phyloP scores from a whole-genome alignment of 2,888 invertebrate genomes.

The Leptarthrus brevirostris region DNA sequence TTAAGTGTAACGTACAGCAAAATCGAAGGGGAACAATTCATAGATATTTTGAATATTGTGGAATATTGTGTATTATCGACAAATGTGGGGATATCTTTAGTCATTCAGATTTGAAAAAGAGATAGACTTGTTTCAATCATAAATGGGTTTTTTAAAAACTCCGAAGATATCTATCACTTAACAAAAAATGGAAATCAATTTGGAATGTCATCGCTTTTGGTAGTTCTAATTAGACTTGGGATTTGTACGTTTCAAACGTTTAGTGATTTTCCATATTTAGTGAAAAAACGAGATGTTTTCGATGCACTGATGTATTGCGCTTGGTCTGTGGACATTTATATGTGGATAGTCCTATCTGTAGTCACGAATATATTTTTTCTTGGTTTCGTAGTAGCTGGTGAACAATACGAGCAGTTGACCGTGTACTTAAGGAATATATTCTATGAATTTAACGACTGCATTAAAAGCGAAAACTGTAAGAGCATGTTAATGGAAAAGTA shows the following conservation, averaged over 20 bases:
- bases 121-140: background rate
- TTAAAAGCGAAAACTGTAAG: background rate
- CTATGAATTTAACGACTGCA: background rate
- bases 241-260: constrained; percentile 8
- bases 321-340: constrained; percentile 8
- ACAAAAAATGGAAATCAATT: background rate
- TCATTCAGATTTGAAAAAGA: background rate
- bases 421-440: background rate
- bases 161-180: background rate
- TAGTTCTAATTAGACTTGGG: background rate
- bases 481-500: background rate
- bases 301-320: background rate
- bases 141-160: background rate
- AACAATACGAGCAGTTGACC: background rate
- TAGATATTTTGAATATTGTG: constrained; percentile 12
- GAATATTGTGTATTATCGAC: background rate
- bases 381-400: background rate
- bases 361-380: constrained; percentile 2
- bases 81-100: background rate
- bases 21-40: background rate
- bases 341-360: constrained; percentile 10
- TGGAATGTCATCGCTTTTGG: background rate
- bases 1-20: background rate
- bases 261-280: constrained; percentile 24
- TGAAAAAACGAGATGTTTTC: background rate